phyloP scores from a whole-genome alignment of 2,113 vertebrate species.

The Periophthalmus modestus region DNA sequence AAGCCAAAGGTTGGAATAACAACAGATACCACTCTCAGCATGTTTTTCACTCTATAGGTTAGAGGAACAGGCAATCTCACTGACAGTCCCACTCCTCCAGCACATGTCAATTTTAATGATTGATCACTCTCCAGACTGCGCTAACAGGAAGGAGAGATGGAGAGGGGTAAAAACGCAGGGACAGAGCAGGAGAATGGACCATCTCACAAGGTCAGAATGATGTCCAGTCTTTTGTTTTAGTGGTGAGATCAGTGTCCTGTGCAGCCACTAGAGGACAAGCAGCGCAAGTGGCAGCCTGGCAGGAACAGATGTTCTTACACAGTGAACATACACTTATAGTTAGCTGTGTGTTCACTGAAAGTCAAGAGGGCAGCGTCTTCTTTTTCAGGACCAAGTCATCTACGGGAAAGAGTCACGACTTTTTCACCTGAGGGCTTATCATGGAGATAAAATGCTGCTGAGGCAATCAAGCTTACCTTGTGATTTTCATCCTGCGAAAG shows the following conservation, averaged over 20 bases:
- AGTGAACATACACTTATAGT: slow-evolving; percentile 53
- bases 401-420: neutral
- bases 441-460: slow-evolving; percentile 28
- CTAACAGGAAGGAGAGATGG: slow-evolving; percentile 39
- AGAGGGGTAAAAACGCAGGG: slow-evolving; percentile 17
- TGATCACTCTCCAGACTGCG: slow-evolving; percentile 53
- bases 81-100: slow-evolving; percentile 50
- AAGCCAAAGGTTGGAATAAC: slow-evolving; percentile 34
- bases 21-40: slow-evolving; percentile 22
- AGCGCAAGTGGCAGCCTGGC: slow-evolving; percentile 46
- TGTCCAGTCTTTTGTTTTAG: slow-evolving; percentile 69
- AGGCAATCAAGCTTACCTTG: slow-evolving; percentile 20
- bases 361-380: slow-evolving; percentile 35
- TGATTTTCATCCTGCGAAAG: slow-evolving; percentile 34
- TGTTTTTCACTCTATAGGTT: slow-evolving; percentile 35
- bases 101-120: slow-evolving; percentile 67
- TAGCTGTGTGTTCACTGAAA: slow-evolving; percentile 41
- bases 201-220: slow-evolving; percentile 68
- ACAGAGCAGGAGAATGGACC: slow-evolving; percentile 47
- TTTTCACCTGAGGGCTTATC: slow-evolving; percentile 32
- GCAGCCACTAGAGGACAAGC: slow-evolving; percentile 44
- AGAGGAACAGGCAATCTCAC: slow-evolving; percentile 47
- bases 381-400: slow-evolving; percentile 43
- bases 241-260: slow-evolving; percentile 56
- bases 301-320: slow-evolving; percentile 66